phyloP scores from a whole-genome alignment of 2,113 vertebrate species.

The Notiomystis cincta region DNA sequence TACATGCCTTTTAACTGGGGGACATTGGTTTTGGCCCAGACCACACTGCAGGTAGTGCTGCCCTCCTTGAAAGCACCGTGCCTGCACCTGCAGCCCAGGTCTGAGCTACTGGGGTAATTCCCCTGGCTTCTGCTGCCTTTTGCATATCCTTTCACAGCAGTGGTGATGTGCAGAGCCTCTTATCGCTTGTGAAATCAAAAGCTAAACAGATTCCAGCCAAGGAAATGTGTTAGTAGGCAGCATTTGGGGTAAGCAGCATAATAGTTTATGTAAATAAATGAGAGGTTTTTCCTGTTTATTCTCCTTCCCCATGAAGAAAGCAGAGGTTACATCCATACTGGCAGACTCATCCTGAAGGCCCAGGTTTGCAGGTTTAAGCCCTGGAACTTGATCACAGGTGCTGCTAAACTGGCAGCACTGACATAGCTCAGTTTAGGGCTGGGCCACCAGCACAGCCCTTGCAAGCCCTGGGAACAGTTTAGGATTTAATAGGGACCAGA shows the following conservation, averaged over 20 bases:
- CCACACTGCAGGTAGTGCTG: not conserved
- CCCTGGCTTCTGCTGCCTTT: not conserved
- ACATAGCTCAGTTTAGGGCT: not conserved
- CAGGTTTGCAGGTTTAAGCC: not conserved
- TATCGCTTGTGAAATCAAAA: not conserved
- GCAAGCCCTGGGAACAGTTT: not conserved
- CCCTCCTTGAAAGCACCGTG: not conserved
- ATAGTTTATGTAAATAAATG: not conserved
- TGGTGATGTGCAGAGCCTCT: not conserved
- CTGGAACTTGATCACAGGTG: not conserved
- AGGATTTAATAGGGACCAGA: not conserved
- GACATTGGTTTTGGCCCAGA: not conserved
- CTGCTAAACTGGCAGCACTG: not conserved
- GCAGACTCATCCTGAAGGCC: not conserved
- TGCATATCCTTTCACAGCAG: not conserved
- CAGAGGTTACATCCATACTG: not conserved
- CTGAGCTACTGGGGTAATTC: not conserved
- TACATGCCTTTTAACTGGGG: not conserved
- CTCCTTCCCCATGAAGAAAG: not conserved
- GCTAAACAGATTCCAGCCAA: not conserved
- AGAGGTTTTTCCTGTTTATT: slow-evolving; percentile 31
- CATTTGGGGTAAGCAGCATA: not conserved
- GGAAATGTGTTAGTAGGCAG: not conserved
- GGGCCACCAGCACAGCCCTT: not conserved
- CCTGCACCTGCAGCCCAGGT: not conserved